Base-by-base conservation (phyloP, 2,888 invertebrate genomes). In the Euplexia lucipara region DNA sequence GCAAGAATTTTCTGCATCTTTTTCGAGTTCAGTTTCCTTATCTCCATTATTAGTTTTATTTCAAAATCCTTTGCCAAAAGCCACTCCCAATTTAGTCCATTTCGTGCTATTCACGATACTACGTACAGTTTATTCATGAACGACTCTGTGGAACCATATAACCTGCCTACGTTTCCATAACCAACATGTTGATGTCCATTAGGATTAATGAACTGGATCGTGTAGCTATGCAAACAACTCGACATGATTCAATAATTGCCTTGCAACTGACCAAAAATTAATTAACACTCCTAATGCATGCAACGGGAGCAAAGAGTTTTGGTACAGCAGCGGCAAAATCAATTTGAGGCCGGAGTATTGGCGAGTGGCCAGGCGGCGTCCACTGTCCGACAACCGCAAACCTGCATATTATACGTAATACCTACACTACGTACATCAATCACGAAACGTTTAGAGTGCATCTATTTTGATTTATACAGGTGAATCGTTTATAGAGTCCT, bases 261-360 rank as follows among this genome's bases (percentile, higher is more conserved):
- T 70, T 64, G 53, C 56, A 71, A 67, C 65, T 72, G 69, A 70
- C 71, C 70, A 71, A 84, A 89, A 88, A 89, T 88, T 90, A 90
- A 92, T 91, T 88, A 91, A 88, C 86, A 88, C 78, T 85, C 84
- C 86, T 91, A 90, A 91, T 88, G 75, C 84, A 89, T 87, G 87
- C 88, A 88, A 78, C 80, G 83, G 83, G 85, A 86, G 89, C 86
- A 87, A 90, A 91, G 89, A 91, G 88, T 91, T 90, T 90, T 84
- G 84, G 84, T 88, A 88, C 86, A 87, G 86, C 86, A 86, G 84
- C 81, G 84, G 89, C 88, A 90, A 91, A 94, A 94, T 94, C 94
- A 94, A 94, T 94, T 94, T 93, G 90, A 91, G 91, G 91, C 88
- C 92, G 85, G 83, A 81, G 83, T 84, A 87, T 91, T 94, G 94